Conservation (phyloP, 2,797 vertebrate species). For the Sciurus vulgaris region DNA sequence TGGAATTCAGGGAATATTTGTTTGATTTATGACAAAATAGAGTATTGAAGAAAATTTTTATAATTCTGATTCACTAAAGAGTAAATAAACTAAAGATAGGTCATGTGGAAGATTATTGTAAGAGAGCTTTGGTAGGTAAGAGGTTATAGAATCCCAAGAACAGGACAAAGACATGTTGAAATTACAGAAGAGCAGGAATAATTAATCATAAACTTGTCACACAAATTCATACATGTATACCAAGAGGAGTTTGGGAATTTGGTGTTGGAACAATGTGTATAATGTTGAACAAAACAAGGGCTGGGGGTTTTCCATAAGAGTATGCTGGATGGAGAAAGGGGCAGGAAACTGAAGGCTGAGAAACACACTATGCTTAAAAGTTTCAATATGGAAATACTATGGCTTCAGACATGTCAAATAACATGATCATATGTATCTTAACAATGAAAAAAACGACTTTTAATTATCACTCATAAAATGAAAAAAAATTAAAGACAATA, state of each 20-base stretch:
- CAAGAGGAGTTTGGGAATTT: neutral
- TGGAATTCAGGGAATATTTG: neutral
- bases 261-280: fast-evolving
- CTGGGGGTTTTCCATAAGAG: neutral
- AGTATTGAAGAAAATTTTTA: neutral
- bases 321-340: neutral
- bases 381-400: neutral
- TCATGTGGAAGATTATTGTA: too few species aligned
- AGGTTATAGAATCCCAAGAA: neutral
- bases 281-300: neutral
- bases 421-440: neutral
- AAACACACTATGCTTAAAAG: neutral
- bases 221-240: neutral
- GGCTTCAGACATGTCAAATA: neutral
- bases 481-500: neutral
- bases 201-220: neutral
- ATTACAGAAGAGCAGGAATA: neutral
- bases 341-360: neutral
- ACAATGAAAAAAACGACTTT: neutral
- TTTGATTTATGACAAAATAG: neutral
- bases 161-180: neutral
- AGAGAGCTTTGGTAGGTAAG: neutral
- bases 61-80: neutral
- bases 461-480: neutral
- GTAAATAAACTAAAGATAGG: neutral